Percentiles rank a stretch among this genome's conserved stretches.
Evolutionary conservation across 2,888 invertebrate species (phyloP).

Genomic region (Plebejus melissa): DNA sequence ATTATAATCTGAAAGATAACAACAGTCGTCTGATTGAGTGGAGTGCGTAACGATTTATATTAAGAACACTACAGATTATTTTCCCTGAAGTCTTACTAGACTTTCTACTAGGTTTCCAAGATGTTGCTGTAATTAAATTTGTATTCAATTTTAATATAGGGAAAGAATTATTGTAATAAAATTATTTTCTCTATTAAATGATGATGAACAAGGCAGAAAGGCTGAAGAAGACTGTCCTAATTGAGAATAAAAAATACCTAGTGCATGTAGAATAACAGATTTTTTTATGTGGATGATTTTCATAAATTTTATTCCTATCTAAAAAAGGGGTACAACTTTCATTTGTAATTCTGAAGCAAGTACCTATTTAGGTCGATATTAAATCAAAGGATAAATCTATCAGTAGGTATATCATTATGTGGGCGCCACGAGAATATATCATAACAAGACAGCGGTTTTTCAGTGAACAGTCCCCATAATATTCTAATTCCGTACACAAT

Average conservation of each 20-base stretch:
- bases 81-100: background rate
- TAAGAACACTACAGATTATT: slow-evolving; percentile 37
- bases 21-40: slow-evolving; percentile 70
- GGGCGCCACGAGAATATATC: slow-evolving; percentile 32
- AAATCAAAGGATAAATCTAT: slow-evolving; percentile 13
- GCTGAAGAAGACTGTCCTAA: no score
- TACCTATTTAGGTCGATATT: background rate
- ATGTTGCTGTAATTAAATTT: background rate
- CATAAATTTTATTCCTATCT: background rate
- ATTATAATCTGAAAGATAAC: slow-evolving; percentile 72
- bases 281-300: no score
- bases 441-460: slow-evolving; percentile 39
- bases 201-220: background rate
- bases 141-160: background rate
- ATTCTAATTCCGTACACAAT: slow-evolving; percentile 76
- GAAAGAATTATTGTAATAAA: background rate
- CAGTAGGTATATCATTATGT: background rate
- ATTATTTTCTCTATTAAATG: background rate
- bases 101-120: background rate
- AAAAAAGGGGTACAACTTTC: background rate
- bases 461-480: slow-evolving; percentile 41
- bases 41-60: slow-evolving; percentile 57
- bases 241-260: no score
- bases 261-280: no score
- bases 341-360: background rate